A percentile compares a stretch with the other conserved stretches of the same genome.
Conservation (phyloP, 30 jellyfish, hydroid and myxozoan species). For the Cassiopea andromeda region DNA sequence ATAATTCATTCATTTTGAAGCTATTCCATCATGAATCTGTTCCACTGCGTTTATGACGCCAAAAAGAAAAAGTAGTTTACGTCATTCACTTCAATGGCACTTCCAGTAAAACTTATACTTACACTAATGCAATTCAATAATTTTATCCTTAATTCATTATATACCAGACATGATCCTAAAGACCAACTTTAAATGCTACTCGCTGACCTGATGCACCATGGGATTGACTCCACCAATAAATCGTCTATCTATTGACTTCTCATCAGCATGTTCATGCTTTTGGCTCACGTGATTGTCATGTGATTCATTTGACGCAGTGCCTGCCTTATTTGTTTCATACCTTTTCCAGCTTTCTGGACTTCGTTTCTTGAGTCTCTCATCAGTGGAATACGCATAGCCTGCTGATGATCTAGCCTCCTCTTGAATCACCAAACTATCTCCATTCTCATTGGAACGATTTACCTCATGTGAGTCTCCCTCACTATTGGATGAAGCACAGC, state of each 20-base stretch:
- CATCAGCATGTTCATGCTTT: neutral
- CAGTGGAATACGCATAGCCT: neutral
- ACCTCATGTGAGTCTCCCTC: neutral
- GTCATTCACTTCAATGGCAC: slow-evolving; percentile 7
- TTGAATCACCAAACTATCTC: slow-evolving; percentile 3
- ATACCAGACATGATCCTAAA: neutral
- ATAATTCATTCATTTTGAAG: too few relatives aligned
- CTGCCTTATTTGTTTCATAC: neutral
- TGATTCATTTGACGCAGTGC: neutral
- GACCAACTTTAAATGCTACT: slow-evolving; percentile 4
- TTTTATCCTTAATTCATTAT: slow-evolving; percentile 13
- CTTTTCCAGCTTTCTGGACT: neutral
- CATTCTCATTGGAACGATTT: slow-evolving; percentile 19
- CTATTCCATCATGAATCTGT: too few relatives aligned
- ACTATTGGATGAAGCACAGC: slow-evolving; percentile 10
- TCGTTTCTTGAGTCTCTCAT: neutral
- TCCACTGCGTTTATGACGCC: neutral
- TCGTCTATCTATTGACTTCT: neutral
- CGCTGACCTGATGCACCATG: slow-evolving; percentile 11
- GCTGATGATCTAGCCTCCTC: slow-evolving; percentile 15
- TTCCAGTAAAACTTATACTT: slow-evolving; percentile 25
- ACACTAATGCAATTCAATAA: slow-evolving; percentile 6
- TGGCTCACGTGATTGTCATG: neutral
- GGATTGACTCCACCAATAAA: neutral
- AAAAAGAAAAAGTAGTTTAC: neutral